phyloP scores from a whole-genome alignment of 2,888 invertebrate genomes.

The Zaprionus bogoriensis region DNA sequence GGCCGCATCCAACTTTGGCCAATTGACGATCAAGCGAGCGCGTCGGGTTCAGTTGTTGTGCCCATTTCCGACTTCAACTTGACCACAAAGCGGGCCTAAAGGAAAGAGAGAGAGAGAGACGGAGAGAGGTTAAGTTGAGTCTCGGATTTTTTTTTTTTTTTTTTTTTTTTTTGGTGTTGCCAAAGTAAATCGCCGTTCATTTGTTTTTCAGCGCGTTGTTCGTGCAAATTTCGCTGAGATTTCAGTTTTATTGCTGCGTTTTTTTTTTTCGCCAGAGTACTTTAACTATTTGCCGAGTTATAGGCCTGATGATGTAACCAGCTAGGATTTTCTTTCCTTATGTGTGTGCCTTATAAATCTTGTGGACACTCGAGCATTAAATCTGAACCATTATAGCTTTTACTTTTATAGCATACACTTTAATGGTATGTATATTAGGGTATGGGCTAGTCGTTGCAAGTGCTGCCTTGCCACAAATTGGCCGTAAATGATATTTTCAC shows the following conservation, averaged over 20 bases:
- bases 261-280: background rate
- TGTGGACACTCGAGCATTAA: background rate
- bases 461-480: constrained; percentile 66
- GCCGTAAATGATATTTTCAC: constrained; percentile 80
- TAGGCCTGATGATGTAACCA: background rate
- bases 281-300: constrained; percentile 15
- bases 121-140: background rate
- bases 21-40: constrained; percentile 39
- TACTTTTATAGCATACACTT: background rate
- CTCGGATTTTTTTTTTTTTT: background rate
- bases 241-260: constrained; percentile 39
- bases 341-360: too few species aligned
- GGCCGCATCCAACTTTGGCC: constrained; percentile 33
- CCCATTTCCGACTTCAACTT: constrained; percentile 74
- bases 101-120: constrained; percentile 33
- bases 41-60: constrained; percentile 38
- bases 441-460: constrained; percentile 4
- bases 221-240: constrained; percentile 67
- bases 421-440: constrained; percentile 13
- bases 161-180: constrained; percentile 45
- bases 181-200: constrained; percentile 68
- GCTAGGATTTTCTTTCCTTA: background rate
- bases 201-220: constrained; percentile 58
- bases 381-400: background rate
- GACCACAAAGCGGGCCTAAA: too few species aligned